A percentile compares a stretch with the other conserved stretches of the same genome.
These are phyloP conservation scores for Antedon mediterranea DNA, from an alignment of 53 echinoderm and acorn worm species.

Conservation along the genomic window DNA sequence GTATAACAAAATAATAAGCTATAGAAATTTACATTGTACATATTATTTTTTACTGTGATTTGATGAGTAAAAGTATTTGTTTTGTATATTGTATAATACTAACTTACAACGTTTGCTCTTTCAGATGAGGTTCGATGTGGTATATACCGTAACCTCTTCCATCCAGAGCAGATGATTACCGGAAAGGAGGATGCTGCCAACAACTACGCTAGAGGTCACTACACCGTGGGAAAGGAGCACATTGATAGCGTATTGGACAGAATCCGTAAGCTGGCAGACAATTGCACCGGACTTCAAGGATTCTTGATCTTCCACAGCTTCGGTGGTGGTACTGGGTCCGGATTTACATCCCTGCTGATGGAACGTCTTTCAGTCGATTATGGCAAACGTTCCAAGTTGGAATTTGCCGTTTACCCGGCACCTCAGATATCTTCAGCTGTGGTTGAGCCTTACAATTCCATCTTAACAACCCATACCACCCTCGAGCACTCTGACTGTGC, in stretches of 20 bases:
- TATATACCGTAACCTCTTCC: slow-evolving; percentile 12
- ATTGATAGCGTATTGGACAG: slow-evolving; percentile 5
- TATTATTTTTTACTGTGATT: too few species aligned
- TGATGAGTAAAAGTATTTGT: too few species aligned
- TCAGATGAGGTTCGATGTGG: slow-evolving; percentile 13
- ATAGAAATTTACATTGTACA: too few species aligned
- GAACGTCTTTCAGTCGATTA: slow-evolving; percentile 54
- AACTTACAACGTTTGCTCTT: not conserved
- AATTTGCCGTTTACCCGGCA: slow-evolving; percentile 41
- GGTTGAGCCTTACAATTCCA: slow-evolving; percentile 36
- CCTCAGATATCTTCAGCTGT: slow-evolving; percentile 31
- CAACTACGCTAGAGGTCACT: slow-evolving; percentile 26
- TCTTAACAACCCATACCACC: slow-evolving; percentile 34
- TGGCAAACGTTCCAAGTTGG: slow-evolving; percentile 77
- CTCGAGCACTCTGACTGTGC: slow-evolving; percentile 33
- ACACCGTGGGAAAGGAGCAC: slow-evolving; percentile 5
- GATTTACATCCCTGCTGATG: slow-evolving; percentile 36
- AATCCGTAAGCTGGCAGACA: slow-evolving; percentile 17
- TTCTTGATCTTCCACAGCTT: slow-evolving; percentile 40
- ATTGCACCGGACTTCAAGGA: slow-evolving; percentile 40
- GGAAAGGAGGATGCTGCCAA: slow-evolving; percentile 22
- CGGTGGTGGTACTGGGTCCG: slow-evolving; percentile 15
- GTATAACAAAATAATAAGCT: too few species aligned
- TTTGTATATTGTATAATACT: not conserved
- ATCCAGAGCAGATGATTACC: slow-evolving; percentile 17